Base-by-base conservation (phyloP, 2,113 vertebrate genomes). In the Entelurus aequoreus region DNA sequence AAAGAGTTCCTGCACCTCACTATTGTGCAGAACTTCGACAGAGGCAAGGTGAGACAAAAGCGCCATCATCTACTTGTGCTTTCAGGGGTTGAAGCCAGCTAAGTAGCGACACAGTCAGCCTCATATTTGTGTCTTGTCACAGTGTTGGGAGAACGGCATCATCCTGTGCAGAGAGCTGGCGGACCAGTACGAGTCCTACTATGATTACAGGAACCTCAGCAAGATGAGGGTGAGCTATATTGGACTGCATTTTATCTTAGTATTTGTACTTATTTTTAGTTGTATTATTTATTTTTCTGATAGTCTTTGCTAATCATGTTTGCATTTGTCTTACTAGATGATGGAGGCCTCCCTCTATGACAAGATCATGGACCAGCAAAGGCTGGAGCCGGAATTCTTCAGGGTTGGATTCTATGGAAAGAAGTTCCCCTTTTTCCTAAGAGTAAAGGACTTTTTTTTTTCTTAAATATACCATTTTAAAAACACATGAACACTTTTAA, bases 61-160 rank as follows among this genome's bases (percentile, higher is more conserved):
- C 3, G 12, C 8, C 42, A 2, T 44, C 42, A 4, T 11, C 42
- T 46, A 0, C 42, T 46, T 46, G 42, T 11, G 42, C 42, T 46
- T 51, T n/a, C n/a, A 16, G 9, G 51, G 8, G 21, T 13, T 35
- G 48, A 48, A 8, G 49, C 2, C 16, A 19, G 50, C 28, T 28
- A 28, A 28, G 28, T 3, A 28, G 3, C 28, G 74, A 64, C 21
- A 36, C 6, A 5, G 11, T 12, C 8, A 13, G n/a, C 6, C 14
- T 57, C n/a, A n/a, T 42, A 8, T 62, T 55, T 48, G 81, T 63
- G 37, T 57, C 54, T 51, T 60, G 36, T 76, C 78, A 66, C 88
- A 98, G 97, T 98, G 96, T 65, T 99, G 97, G 97, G 97, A 99
- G 83, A 99, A 98, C 14, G 97, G 94, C 65, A 97, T 99, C 78